phyloP scores from a whole-genome alignment of 2,797 vertebrate genomes.

The Phalanger gymnotis region DNA sequence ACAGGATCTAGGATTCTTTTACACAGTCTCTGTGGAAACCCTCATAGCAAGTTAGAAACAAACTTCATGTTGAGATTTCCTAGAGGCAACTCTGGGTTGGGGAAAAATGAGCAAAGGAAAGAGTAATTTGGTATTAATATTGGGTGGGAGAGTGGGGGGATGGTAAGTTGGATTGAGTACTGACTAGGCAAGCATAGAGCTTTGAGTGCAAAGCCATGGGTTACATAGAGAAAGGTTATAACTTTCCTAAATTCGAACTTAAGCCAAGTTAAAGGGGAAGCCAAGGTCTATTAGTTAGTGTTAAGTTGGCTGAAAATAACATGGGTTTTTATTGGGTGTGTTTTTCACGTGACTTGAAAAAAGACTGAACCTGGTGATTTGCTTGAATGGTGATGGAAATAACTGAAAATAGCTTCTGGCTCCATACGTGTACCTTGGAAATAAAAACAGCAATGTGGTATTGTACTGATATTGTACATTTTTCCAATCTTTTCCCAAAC shows the following conservation, averaged over 20 bases:
- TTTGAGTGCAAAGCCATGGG: neutral
- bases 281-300: constrained; percentile 67
- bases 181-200: neutral
- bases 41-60: neutral
- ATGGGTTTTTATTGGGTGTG: constrained; percentile 72
- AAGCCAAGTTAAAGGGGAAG: constrained; percentile 58
- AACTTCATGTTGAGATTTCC: neutral
- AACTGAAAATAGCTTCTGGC: constrained; percentile 74
- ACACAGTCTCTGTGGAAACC: neutral
- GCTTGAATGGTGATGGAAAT: constrained; percentile 76
- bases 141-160: neutral
- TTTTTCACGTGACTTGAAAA: constrained; percentile 71
- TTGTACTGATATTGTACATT: constrained; percentile 74
- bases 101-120: neutral
- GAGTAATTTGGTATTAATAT: neutral
- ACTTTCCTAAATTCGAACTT: constrained; percentile 62
- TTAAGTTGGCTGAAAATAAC: constrained; percentile 75
- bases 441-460: constrained; percentile 68
- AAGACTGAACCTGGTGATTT: constrained; percentile 72
- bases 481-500: constrained; percentile 71
- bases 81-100: neutral
- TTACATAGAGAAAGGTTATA: neutral
- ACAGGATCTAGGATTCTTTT: neutral
- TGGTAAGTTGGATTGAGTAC: neutral
- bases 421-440: constrained; percentile 78